These are phyloP conservation scores for Folsomia candida DNA, from an alignment of 2,888 invertebrate genomes.

Conservation along the genomic window DNA sequence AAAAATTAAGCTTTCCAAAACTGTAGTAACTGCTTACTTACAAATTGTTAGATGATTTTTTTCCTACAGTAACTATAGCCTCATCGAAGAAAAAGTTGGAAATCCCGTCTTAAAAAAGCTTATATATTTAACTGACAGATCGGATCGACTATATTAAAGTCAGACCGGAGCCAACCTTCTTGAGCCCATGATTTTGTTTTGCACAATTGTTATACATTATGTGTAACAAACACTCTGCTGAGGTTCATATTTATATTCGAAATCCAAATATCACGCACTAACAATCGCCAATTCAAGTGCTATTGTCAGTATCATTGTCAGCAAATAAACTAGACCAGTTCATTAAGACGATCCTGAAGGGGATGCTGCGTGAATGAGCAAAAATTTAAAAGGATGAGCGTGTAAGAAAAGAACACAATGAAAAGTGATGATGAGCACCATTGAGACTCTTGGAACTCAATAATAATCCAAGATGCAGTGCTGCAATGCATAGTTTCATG, in stretches of 20 bases:
- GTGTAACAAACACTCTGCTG: neutral
- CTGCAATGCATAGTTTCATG: too few relatives aligned
- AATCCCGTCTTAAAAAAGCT: too few relatives aligned
- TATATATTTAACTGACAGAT: too few relatives aligned
- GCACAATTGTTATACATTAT: neutral
- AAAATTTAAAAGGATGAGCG: neutral
- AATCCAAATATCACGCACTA: neutral
- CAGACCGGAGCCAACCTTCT: neutral
- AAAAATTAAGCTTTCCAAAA: too few relatives aligned
- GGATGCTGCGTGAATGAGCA: neutral
- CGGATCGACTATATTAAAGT: too few relatives aligned
- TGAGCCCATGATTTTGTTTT: neutral
- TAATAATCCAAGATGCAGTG: too few relatives aligned
- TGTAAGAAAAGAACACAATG: neutral
- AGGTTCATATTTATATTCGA: neutral
- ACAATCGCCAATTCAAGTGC: neutral
- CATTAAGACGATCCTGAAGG: neutral
- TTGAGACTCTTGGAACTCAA: neutral
- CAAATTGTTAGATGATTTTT: too few relatives aligned
- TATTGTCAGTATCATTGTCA: too few relatives aligned
- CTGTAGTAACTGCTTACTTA: too few relatives aligned
- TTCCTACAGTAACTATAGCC: too few relatives aligned
- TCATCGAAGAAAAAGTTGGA: too few relatives aligned
- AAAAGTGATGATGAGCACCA: neutral
- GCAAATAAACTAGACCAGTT: too few relatives aligned